These are phyloP conservation scores for Mesembrinibis cayennensis DNA, from an alignment of 2,113 vertebrate species.

Conservation along the genomic window DNA sequence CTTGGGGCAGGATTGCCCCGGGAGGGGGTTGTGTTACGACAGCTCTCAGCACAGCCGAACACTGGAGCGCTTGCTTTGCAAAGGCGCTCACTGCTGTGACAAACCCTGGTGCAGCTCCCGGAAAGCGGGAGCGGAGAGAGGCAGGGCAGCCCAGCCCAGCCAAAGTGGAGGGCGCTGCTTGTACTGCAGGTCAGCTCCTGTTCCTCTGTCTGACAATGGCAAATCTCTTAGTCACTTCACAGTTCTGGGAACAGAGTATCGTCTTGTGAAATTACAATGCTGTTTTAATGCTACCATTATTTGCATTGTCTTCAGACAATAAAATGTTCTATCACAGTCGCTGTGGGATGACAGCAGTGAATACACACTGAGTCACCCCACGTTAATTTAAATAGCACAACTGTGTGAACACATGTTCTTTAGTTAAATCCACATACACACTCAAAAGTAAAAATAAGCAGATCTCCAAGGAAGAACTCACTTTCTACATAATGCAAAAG, in stretches of 20 bases:
- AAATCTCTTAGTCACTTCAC: not conserved
- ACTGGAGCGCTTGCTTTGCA: not conserved
- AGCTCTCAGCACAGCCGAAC: not conserved
- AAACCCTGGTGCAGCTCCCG: not conserved
- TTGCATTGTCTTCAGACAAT: constrained; percentile 36
- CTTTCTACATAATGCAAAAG: not conserved
- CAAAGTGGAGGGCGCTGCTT: rapidly evolving
- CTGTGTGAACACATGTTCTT: constrained; percentile 1
- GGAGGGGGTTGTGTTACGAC: not conserved
- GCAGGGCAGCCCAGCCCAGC: not conserved
- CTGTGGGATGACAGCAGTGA: not conserved
- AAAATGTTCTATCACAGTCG: not conserved
- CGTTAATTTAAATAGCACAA: not conserved
- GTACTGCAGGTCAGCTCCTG: not conserved
- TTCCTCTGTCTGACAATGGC: not conserved
- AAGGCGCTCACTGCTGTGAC: rapidly evolving
- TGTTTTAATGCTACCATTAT: not conserved
- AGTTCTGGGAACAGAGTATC: not conserved
- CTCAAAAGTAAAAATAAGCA: not conserved
- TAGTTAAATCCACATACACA: not conserved
- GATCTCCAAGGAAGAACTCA: not conserved
- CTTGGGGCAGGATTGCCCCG: not conserved
- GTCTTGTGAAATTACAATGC: not conserved
- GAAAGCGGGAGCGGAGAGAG: not conserved
- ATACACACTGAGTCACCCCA: constrained; percentile 24